Conservation (phyloP, 2,888 invertebrate species). For the Chymomyza amoena region DNA sequence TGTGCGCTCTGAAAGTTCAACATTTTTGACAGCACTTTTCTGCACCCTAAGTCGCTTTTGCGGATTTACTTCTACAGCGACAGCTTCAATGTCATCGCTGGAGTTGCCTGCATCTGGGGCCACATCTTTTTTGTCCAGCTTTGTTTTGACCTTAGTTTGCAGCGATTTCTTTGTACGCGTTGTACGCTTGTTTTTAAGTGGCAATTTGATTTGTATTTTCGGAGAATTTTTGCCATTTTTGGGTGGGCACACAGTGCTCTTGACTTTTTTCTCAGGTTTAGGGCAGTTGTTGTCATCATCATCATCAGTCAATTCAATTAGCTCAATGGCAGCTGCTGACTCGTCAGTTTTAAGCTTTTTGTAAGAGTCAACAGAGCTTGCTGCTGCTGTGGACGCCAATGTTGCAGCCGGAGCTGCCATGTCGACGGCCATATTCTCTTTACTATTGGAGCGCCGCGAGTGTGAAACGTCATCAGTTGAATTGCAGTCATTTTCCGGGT, state of each 20-base stretch:
- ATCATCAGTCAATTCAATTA: conserved; percentile 40
- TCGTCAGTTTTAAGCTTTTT: conserved; percentile 43
- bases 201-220: conserved; percentile 71
- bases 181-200: conserved; percentile 66
- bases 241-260: not conserved
- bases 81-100: conserved; percentile 64
- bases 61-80: conserved; percentile 59
- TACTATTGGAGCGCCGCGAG: conserved; percentile 48
- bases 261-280: not conserved
- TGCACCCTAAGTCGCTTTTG: conserved; percentile 62
- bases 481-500: conserved; percentile 27
- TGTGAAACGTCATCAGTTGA: conserved; percentile 16
- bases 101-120: conserved; percentile 39
- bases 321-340: conserved; percentile 8
- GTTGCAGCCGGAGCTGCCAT: not conserved
- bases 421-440: conserved; percentile 45
- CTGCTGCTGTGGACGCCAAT: not conserved
- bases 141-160: not conserved
- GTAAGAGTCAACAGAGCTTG: conserved; percentile 1
- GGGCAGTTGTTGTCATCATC: conserved; percentile 23
- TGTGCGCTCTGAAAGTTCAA: too few relatives aligned
- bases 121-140: conserved; percentile 5
- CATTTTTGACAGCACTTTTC: too few relatives aligned
- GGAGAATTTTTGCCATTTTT: not conserved
- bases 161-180: conserved; percentile 35